Conservation (phyloP, 2,113 vertebrate species). For the Rallus limicola region DNA sequence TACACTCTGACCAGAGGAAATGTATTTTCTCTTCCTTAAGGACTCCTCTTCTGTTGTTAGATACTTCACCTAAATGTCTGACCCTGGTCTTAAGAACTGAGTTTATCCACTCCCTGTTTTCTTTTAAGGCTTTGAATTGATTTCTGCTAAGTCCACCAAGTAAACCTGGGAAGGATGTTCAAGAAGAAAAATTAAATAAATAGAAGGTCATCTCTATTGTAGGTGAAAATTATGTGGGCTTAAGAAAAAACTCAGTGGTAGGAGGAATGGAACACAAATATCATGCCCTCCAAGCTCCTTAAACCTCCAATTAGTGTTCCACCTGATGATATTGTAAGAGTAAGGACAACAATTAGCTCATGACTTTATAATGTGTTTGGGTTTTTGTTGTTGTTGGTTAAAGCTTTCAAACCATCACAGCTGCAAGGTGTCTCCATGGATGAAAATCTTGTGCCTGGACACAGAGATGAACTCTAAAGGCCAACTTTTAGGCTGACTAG, state of each 20-base stretch:
- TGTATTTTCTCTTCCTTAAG: neutral
- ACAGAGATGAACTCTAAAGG: neutral
- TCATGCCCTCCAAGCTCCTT: neutral
- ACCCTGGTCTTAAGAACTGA: neutral
- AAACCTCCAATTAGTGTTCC: neutral
- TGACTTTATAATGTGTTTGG: neutral
- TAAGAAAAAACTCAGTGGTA: neutral
- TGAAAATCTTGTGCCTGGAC: neutral
- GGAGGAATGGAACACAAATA: neutral
- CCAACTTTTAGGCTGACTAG: neutral
- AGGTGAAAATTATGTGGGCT: neutral
- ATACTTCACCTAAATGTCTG: neutral
- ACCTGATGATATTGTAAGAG: neutral
- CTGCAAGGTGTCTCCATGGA: neutral
- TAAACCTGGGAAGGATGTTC: neutral
- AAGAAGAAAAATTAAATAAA: neutral
- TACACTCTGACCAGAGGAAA: neutral
- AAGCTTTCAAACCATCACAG: neutral
- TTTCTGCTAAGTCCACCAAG: neutral
- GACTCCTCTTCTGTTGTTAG: neutral
- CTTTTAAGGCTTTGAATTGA: neutral
- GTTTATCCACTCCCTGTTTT: neutral
- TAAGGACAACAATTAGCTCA: neutral
- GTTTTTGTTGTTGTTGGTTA: neutral
- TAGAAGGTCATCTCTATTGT: neutral